Evolutionary conservation across 2,797 vertebrate genomes (phyloP), one percentile per base, ranked within the genome.

Genomic region (Diglossa cyanea): DNA sequence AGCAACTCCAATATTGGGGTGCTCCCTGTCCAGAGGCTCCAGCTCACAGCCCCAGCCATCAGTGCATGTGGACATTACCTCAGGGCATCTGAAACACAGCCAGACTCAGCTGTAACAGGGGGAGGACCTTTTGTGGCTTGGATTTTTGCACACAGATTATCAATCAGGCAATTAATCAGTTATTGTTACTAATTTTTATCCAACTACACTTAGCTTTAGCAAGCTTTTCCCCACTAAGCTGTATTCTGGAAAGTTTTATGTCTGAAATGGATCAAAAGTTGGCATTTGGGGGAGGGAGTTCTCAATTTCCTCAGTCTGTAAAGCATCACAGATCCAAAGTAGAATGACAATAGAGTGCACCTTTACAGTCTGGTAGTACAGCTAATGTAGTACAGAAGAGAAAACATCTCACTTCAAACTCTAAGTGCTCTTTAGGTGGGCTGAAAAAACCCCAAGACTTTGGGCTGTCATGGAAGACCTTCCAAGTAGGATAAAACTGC

Each of bases 11-110:
- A 0, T 30, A 37, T 2, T 2, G 2, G 25, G 30, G 17, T 42
- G 53, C 23, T 50, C 0, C 0, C 26, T 54, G 40, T 19, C 40
- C 21, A 3, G 18, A 14, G 23, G 20, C 20, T 57, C 33, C 0
- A 0, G 26, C 55, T 63, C 0, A 0, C 26, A 89, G 63, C 17
- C 10, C 2, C 39, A 75, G 53, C 39, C 63, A 60, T 7, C 45
- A 33, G 16, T 4, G 8, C 48, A 37, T 1, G 0, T 2, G 2
- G 37, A 60, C 35, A 40, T 17, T 40, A 16, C 40, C 40, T 40
- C 40, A 71, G 39, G 5, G 35, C 21, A 78, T 8, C 30, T 57
- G 30, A 77, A 77, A 86, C 10, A 13, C 2, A 9, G n/a, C 31
- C 74, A 83, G 30, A 30, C 37, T 58, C 37, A 8, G 16, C 10